Base-by-base conservation (phyloP, 2,888 invertebrate species). In the Nomada flava region DNA sequence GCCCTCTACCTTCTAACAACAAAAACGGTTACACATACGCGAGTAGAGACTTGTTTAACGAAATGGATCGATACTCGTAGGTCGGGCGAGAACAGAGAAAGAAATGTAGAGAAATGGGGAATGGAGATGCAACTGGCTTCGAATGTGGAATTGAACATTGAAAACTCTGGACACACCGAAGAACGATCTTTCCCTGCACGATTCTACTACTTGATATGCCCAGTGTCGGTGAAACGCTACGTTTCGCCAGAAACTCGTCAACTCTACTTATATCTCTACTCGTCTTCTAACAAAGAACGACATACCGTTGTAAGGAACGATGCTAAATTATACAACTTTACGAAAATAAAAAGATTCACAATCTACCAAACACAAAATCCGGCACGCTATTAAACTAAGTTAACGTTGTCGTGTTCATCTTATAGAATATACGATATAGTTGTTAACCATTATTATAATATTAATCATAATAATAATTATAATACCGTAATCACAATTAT, bases 281-380 rank as follows among this genome's bases (percentile, higher is more conserved):
- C 53, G 50, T 26, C 23, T 84, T 11, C 9, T 70, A 70, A 65
- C 36, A 36, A 36, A 36, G 36, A 36, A 36, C 36, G 36, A 36
- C 36, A 36, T 36, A 36, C 36, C 36, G 26, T 36, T 0, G 7
- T 36, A 36, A 36, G 7, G 26, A 77, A 79, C 62, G 29, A 70
- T 47, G 29, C 74, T 84, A 78, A 42, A 55, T 13, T 67, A 42
- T 52, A 72, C 60, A 23, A 62, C 20, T 65, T 55, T 67, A 65
- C 44, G 73, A 36, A 76, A 84, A 75, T 60, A 36, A 74, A 84
- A 85, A 86, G 65, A 73, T 60, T 76, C 65, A 84, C 72, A 75
- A 75, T 73, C 87, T 91, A 90, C 82, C 72, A 79, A 90, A 89
- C 88, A 79, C 85, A 87, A 82, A 89, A 89, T 86, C 82, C 71